Evolutionary conservation across 2,797 vertebrate genomes (phyloP), one percentile per base, ranked within the genome.

Genomic region (Gastrophryne carolinensis): DNA sequence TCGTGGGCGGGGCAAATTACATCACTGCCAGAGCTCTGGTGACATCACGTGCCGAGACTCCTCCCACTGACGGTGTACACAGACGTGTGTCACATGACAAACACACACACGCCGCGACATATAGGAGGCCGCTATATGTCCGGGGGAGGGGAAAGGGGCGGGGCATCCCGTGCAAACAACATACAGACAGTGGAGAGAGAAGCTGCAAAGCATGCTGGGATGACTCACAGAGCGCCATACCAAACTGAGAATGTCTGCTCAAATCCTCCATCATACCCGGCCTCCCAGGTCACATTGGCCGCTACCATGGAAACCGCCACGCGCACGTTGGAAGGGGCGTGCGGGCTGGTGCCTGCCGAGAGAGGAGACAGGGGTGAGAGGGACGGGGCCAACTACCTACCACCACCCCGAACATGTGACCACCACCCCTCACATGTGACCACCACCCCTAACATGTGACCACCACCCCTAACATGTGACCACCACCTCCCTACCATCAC

Each of bases 171-270:
- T n/a, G 13, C 57, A 54, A 19, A 76, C 64, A 72, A n/a, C 37
- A 76, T 83, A 83, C 87, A 89, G 88, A 89, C 91, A 56, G 90
- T 86, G 83, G 90, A 94, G 95, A 93, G 92, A 77, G 49, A 71
- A 77, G 67, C 66, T 96, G 96, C 96, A 94, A 98, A 97, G 95
- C 96, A 87, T 91, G 91, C 88, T 86, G 84, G 90, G 91, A 90
- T 92, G 91, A 98, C 98, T 98, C 94, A 99, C 98, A 99, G 97
- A 94, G 95, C 96, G 91, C 97, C 98, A 82, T 99, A 99, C 98
- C 97, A 99, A 93, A 99, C 98, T 88, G 98, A 99, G 92, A 99
- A 99, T 83, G 96, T 99, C 96, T 99, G 98, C 86, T 99, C 96
- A 1, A 94, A 98, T 90, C 97, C 98, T 80, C 98, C 98, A 65